phyloP scores from a whole-genome alignment of 2,113 vertebrate species.

The Polyodon spathula region DNA sequence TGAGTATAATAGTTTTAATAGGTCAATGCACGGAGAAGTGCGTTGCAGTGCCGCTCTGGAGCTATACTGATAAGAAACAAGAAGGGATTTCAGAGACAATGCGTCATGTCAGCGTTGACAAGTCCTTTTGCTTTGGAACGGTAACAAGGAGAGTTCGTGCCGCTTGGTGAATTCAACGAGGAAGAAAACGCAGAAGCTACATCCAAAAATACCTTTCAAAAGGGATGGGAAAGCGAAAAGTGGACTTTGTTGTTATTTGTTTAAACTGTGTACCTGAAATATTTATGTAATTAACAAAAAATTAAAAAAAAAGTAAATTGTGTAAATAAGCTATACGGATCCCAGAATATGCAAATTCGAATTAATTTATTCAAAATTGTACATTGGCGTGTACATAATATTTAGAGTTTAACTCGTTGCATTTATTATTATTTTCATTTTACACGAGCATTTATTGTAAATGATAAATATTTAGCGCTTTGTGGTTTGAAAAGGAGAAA shows the following conservation, averaged over 20 bases:
- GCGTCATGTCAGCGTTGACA: too few species aligned
- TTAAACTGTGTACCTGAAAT: conserved; percentile 62
- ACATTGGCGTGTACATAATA: conserved; percentile 96
- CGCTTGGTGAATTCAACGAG: conserved; percentile 11
- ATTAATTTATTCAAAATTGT: conserved; percentile 99
- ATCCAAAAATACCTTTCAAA: conserved; percentile 45
- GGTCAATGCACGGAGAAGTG: too few species aligned
- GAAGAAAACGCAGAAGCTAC: conserved; percentile 31
- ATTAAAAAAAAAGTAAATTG: conserved; percentile 56
- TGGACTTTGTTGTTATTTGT: conserved; percentile 43
- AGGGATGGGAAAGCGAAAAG: conserved; percentile 40
- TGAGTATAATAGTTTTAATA: too few species aligned
- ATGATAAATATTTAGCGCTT: conserved; percentile 78
- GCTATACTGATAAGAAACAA: too few species aligned
- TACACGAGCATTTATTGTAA: conserved; percentile 86
- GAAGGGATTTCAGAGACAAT: too few species aligned
- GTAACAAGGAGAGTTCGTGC: conserved; percentile 11
- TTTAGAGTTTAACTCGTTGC: conserved; percentile 81
- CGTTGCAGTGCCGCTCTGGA: too few species aligned
- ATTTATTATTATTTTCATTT: conserved; percentile 69
- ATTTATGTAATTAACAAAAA: conserved; percentile 98
- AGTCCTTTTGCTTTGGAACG: background rate
- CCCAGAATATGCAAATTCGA: conserved; percentile 97
- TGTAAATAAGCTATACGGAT: conserved; percentile 97
- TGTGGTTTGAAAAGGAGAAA: conserved; percentile 67